These are phyloP conservation scores for Spicauda simplicius DNA, from an alignment of 2,888 invertebrate species.

Conservation along the genomic window DNA sequence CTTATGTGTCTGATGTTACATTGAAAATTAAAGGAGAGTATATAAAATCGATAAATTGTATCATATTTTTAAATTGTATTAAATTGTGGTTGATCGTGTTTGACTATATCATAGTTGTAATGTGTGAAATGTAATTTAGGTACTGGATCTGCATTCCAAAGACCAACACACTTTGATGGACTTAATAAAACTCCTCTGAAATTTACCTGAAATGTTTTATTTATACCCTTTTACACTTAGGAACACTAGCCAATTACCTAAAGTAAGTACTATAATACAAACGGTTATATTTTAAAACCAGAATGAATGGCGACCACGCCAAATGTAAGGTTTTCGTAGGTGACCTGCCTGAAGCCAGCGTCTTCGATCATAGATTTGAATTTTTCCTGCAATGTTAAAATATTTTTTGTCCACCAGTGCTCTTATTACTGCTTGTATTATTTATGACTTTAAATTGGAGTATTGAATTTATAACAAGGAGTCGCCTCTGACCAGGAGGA, in stretches of 20 bases:
- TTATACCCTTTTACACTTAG: slow-evolving; percentile 18
- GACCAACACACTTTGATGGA: slow-evolving; percentile 80
- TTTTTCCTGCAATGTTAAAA: slow-evolving; percentile 84
- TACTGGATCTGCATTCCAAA: slow-evolving; percentile 81
- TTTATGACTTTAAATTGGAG: no score
- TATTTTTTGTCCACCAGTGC: neutral
- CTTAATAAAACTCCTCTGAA: slow-evolving; percentile 64
- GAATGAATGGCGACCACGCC: slow-evolving; percentile 98
- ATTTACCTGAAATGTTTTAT: slow-evolving; percentile 15
- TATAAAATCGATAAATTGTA: slow-evolving; percentile 47
- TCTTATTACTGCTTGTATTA: no score
- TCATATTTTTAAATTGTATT: slow-evolving; percentile 45
- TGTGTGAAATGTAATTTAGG: slow-evolving; percentile 67
- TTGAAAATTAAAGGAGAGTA: slow-evolving; percentile 18
- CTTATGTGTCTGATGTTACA: slow-evolving; percentile 18
- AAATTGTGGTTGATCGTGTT: slow-evolving; percentile 41
- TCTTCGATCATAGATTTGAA: slow-evolving; percentile 95
- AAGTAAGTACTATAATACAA: neutral
- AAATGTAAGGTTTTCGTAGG: slow-evolving; percentile 95
- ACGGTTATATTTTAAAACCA: slow-evolving; percentile 93
- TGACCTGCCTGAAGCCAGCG: slow-evolving; percentile 94
- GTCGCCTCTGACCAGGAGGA: no score
- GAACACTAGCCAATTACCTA: slow-evolving; percentile 6
- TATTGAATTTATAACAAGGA: no score
- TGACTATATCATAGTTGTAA: slow-evolving; percentile 61